Evolutionary conservation across 92 coral and sea anemone species (phyloP).

Genomic region (Montipora capitata): DNA sequence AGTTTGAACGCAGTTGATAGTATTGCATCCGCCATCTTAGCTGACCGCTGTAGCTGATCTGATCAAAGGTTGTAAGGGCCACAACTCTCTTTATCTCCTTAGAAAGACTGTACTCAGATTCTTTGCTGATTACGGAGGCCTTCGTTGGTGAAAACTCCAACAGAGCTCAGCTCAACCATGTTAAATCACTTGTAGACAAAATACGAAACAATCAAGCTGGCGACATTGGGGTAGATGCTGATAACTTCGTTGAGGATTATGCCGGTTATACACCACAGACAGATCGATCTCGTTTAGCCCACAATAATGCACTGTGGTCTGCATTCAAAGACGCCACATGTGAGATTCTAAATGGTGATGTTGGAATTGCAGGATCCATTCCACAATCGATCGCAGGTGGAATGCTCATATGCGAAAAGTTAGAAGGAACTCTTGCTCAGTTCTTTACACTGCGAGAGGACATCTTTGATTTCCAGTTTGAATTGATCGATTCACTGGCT

Average conservation of each 20-base stretch:
- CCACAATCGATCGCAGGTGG: slow-evolving; percentile 25
- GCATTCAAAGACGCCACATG: slow-evolving; percentile 64
- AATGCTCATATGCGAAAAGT: slow-evolving; percentile 55
- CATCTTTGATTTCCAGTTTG: slow-evolving; percentile 79
- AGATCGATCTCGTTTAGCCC: slow-evolving; percentile 30
- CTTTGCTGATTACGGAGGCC: too few species aligned
- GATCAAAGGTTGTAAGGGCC: not conserved
- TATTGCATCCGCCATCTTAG: too few species aligned
- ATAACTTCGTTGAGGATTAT: slow-evolving; percentile 48
- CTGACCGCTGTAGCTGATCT: too few species aligned
- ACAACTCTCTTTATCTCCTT: not conserved
- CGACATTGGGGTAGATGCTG: slow-evolving; percentile 37
- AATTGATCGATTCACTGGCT: slow-evolving; percentile 66
- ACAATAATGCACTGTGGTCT: slow-evolving; percentile 48
- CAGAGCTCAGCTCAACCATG: slow-evolving; percentile 9
- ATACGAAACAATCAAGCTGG: slow-evolving; percentile 12
- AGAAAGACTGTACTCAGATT: too few species aligned
- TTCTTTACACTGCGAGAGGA: slow-evolving; percentile 58
- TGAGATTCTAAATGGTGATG: slow-evolving; percentile 40
- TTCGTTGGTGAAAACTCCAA: not conserved
- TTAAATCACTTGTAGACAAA: slow-evolving; percentile 11
- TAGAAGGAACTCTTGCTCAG: slow-evolving; percentile 76
- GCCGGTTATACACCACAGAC: slow-evolving; percentile 71
- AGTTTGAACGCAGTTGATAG: too few species aligned
- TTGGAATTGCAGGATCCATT: slow-evolving; percentile 11